Evolutionary conservation across 2,888 invertebrate genomes (phyloP).

Genomic region (Neelides folsomi): DNA sequence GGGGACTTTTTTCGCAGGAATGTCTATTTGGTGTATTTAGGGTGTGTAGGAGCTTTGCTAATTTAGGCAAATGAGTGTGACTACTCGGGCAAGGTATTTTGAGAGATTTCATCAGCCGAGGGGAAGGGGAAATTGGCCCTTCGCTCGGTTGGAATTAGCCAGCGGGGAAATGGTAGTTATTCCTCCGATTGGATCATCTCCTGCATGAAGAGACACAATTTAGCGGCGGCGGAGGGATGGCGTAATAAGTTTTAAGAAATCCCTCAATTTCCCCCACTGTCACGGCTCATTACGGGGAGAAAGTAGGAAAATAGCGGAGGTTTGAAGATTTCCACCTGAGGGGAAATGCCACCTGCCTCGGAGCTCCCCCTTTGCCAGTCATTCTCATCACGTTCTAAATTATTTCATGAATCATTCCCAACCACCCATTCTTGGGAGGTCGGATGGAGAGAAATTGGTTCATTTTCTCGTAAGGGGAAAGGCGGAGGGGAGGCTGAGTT

Average conservation of each 20-base stretch:
- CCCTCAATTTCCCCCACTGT: constrained; percentile 27
- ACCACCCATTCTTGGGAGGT: constrained; percentile 8
- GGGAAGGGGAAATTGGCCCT: too few relatives aligned
- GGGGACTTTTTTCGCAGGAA: too few relatives aligned
- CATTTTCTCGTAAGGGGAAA: background rate
- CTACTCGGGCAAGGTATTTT: too few relatives aligned
- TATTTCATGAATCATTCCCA: constrained; percentile 28
- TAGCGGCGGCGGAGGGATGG: too few relatives aligned
- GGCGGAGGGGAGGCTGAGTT: background rate
- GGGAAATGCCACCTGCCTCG: background rate
- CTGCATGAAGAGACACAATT: too few relatives aligned
- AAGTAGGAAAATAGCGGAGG: constrained; percentile 10
- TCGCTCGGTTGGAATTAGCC: too few relatives aligned
- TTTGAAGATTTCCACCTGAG: constrained; percentile 3
- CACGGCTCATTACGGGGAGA: constrained; percentile 28
- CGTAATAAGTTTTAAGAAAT: constrained; percentile 1
- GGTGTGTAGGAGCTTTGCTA: too few relatives aligned
- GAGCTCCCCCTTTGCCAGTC: constrained; percentile 1
- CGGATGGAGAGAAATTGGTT: background rate
- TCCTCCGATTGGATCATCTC: too few relatives aligned
- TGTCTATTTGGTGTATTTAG: too few relatives aligned
- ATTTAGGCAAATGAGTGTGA: too few relatives aligned
- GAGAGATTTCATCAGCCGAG: too few relatives aligned
- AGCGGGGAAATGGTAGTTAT: too few relatives aligned
- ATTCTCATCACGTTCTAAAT: constrained; percentile 31